These are phyloP conservation scores for Gorsachius magnificus DNA, from an alignment of 2,797 vertebrate genomes.

Conservation along the genomic window DNA sequence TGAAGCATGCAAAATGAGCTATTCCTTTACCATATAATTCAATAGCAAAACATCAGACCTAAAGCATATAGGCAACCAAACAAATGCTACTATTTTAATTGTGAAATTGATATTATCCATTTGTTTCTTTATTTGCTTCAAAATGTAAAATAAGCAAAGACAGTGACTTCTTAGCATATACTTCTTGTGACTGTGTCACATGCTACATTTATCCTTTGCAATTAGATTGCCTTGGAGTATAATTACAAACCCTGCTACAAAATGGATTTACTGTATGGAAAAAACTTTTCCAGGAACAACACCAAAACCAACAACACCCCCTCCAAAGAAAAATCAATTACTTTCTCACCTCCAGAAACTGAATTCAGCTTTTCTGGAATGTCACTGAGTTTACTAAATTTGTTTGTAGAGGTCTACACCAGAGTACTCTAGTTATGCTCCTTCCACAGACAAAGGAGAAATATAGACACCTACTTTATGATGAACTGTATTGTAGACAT, in stretches of 20 bases:
- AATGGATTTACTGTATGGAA: not conserved
- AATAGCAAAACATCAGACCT: not conserved
- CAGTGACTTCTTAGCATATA: not conserved
- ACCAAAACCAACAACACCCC: too few species aligned
- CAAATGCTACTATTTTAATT: not conserved
- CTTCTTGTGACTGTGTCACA: not conserved
- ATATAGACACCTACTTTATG: not conserved
- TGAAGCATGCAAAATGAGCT: not conserved
- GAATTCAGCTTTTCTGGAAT: not conserved
- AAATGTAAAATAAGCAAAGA: not conserved
- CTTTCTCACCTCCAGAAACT: not conserved
- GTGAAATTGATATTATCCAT: not conserved
- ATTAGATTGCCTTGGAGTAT: not conserved
- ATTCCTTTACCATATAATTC: not conserved
- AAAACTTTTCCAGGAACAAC: not conserved
- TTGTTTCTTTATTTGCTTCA: not conserved
- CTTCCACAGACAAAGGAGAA: not conserved
- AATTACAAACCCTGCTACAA: not conserved
- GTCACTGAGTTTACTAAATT: not conserved
- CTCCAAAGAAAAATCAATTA: not conserved
- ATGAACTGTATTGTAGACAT: not conserved
- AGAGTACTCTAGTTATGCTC: not conserved
- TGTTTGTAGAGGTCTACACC: not conserved
- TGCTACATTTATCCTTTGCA: not conserved
- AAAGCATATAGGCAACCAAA: not conserved